A percentile compares a stretch with the other conserved stretches of the same genome.
These are phyloP conservation scores for Esperia sulphurella DNA, from an alignment of 2,888 invertebrate genomes.

Conservation along the genomic window DNA sequence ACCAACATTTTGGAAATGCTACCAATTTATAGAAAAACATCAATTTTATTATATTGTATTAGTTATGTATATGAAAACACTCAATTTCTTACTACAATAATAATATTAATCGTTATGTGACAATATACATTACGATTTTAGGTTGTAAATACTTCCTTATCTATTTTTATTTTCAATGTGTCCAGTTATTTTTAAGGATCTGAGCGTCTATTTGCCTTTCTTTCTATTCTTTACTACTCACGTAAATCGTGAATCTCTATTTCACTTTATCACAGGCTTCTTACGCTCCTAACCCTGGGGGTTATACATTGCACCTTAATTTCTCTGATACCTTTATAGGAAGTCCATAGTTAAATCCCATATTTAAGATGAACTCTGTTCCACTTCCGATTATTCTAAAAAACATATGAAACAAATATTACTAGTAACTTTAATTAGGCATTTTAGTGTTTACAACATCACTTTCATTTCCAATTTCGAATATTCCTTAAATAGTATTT, in stretches of 20 bases:
- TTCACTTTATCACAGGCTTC: constrained; percentile 74
- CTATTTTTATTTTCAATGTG: constrained; percentile 20
- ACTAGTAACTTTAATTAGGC: constrained; percentile 37
- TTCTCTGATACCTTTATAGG: constrained; percentile 45
- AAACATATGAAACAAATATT: constrained; percentile 19
- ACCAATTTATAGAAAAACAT: constrained; percentile 53
- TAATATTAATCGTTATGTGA: constrained; percentile 33
- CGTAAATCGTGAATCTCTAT: constrained; percentile 43
- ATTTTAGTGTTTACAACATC: constrained; percentile 17
- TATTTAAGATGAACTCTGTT: constrained; percentile 41
- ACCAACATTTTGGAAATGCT: constrained; percentile 36
- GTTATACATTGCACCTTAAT: constrained; percentile 63
- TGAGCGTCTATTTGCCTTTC: constrained; percentile 54
- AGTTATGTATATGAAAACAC: constrained; percentile 62
- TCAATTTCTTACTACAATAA: constrained; percentile 35
- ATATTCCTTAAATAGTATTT: constrained; percentile 2
- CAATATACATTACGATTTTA: constrained; percentile 26
- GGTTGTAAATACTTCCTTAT: constrained; percentile 42
- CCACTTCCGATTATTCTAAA: constrained; percentile 26
- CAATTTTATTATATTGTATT: constrained; percentile 30
- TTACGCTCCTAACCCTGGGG: constrained; percentile 61
- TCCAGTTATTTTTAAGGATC: constrained; percentile 19
- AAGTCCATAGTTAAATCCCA: constrained; percentile 23
- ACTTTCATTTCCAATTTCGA: neutral
- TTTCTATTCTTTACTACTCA: constrained; percentile 33